Base-by-base conservation (phyloP, 2,888 invertebrate genomes). In the Cosmorhoe ocellata region DNA sequence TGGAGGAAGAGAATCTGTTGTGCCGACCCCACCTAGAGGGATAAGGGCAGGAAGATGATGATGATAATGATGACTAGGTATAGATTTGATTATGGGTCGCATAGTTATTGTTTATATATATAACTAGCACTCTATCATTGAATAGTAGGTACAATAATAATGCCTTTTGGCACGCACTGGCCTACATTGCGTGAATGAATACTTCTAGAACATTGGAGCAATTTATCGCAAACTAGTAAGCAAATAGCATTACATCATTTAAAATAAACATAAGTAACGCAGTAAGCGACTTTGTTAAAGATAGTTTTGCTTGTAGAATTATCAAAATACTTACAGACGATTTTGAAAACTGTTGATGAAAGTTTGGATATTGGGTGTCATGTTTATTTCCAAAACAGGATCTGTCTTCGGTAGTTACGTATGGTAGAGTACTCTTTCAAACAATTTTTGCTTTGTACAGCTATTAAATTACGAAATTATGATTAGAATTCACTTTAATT, bases 291-390 rank as follows among this genome's bases (percentile, higher is more conserved):
- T 7, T 24, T n/a, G n/a, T n/a, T n/a, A 3, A 5, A 24, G 24
- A 7, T 24, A 1, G 24, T 24, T 7, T 7, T 7, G 5, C 24
- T 1, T 7, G 7, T 7, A 33, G 27, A 33, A 27, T 27, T 27
- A 42, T 27, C 14, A 22, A 26, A 52, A 59, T 79, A 94, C 94
- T 94, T 81, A 94, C 94, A 94, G 85, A 74, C 91, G 92, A 82
- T 91, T 93, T 79, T 92, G 92, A 84, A 94, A 94, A 64, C 93
- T 92, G 82, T 93, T 93, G 68, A 93, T 78, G 79, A 94, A 94
- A 54, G 91, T 90, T 70, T 92, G 88, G 59, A 94, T 79, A 64
- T 91, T 91, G 59, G 92, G 85, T 76, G 92, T 90, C 93, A 93
- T 93, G 66, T 67, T 84, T 74, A 59, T 51, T 58, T 53, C 43